A percentile compares a stretch with the other conserved stretches of the same genome.
Evolutionary conservation across 2,113 vertebrate genomes (phyloP).

Genomic region (Diadophis punctatus): DNA sequence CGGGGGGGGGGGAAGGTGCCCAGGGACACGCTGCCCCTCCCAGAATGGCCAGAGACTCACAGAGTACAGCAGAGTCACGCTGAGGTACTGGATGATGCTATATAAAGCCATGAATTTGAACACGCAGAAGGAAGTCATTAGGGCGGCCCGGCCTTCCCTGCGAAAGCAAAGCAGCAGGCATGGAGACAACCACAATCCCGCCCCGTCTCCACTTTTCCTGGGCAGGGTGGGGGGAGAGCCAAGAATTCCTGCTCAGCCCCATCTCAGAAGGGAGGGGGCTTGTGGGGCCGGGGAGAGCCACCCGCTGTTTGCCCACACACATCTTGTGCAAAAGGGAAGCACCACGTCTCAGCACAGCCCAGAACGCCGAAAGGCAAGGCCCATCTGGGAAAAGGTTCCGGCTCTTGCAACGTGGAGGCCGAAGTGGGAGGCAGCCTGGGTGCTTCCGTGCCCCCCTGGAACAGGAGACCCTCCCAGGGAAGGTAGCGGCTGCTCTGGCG

Average conservation of each 20-base stretch:
- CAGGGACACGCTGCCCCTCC: not conserved
- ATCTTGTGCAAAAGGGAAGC: not conserved
- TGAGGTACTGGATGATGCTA: conserved; percentile 98
- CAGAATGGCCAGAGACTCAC: conserved; percentile 69
- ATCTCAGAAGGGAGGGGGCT: not conserved
- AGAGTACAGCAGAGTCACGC: conserved; percentile 93
- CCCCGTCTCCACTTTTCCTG: not conserved
- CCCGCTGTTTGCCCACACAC: not conserved
- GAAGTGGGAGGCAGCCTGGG: not conserved
- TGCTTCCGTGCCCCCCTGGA: not conserved
- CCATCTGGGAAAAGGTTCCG: not conserved
- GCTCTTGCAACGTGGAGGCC: not conserved
- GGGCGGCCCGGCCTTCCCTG: conserved; percentile 96
- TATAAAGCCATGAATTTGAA: conserved; percentile 99
- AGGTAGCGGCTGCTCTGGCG: not conserved
- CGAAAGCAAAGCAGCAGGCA: conserved; percentile 46
- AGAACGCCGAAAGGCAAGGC: not conserved
- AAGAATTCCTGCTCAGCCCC: not conserved
- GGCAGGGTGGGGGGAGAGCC: not conserved
- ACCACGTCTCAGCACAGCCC: not conserved
- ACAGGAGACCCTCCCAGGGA: not conserved
- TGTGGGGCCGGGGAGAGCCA: not conserved
- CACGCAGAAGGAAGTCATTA: conserved; percentile 97
- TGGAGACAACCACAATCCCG: not conserved
- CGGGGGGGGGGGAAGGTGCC: rapidly evolving